Conservation (phyloP, 2,888 invertebrate genomes). For the Alloscopus bannaensis region DNA sequence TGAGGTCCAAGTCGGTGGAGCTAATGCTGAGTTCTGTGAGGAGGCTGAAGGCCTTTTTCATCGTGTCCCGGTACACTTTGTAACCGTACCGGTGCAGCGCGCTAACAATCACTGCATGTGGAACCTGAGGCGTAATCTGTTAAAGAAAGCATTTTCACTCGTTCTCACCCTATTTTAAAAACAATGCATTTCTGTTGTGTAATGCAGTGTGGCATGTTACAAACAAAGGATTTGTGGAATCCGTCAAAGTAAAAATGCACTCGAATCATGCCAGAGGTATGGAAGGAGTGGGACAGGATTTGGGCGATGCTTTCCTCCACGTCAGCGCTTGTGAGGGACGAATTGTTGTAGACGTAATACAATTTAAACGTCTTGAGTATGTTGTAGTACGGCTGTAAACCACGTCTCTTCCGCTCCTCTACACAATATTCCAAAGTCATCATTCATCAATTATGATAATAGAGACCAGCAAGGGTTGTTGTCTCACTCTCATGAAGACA, state of each 20-base stretch:
- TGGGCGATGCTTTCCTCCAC: slow-evolving; percentile 24
- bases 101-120: not conserved
- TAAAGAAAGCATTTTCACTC: too few relatives aligned
- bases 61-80: slow-evolving; percentile 1
- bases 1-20: not conserved
- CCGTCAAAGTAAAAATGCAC: slow-evolving; percentile 5
- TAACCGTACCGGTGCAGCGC: slow-evolving; percentile 35
- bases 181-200: too few relatives aligned
- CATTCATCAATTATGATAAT: not conserved
- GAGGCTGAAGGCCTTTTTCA: slow-evolving; percentile 12
- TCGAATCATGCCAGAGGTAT: not conserved
- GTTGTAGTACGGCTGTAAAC: slow-evolving; percentile 19
- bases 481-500: slow-evolving; percentile 35
- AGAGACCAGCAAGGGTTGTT: too few relatives aligned
- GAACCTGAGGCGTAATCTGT: not conserved
- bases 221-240: not conserved
- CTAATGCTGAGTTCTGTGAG: slow-evolving; percentile 23
- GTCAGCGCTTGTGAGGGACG: not conserved
- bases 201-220: too few relatives aligned
- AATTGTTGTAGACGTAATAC: not conserved
- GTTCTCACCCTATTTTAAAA: too few relatives aligned
- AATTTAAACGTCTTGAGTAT: slow-evolving; percentile 13
- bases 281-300: slow-evolving; percentile 7
- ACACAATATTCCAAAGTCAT: not conserved
- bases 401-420: not conserved